Percentiles rank a stretch among this genome's conserved stretches.
phyloP scores from a whole-genome alignment of 2,113 vertebrate genomes.

The Acrocephalus kingi region DNA sequence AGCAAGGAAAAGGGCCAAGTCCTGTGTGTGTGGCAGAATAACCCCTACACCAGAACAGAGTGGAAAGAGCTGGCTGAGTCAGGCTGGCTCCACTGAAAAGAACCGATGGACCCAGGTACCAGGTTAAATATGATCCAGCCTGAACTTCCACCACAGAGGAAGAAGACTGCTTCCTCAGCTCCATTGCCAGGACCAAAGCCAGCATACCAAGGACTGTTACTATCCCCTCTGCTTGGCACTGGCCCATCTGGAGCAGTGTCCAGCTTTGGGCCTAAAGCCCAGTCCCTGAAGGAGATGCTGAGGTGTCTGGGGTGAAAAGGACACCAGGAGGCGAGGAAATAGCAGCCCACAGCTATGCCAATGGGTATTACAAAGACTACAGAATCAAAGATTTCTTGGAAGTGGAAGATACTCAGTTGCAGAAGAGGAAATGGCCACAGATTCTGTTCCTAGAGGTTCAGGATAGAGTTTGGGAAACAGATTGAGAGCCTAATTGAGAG shows the following conservation, averaged over 20 bases:
- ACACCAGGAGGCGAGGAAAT: neutral
- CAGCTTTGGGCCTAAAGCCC: neutral
- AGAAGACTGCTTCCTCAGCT: neutral
- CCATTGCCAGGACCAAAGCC: neutral
- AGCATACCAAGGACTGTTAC: neutral
- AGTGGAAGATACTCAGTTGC: neutral
- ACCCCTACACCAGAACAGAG: fast-evolving
- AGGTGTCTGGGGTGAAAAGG: neutral
- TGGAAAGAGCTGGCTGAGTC: neutral
- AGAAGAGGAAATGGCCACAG: neutral
- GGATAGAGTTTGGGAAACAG: neutral
- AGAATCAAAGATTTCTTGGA: neutral
- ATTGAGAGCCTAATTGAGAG: neutral
- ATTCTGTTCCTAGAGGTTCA: neutral
- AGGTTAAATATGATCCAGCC: neutral
- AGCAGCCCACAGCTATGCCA: neutral
- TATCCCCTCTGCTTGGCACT: neutral
- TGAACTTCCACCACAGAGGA: neutral
- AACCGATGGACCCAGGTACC: neutral
- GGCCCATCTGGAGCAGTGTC: neutral
- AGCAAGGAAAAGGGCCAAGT: neutral
- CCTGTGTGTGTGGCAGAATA: neutral
- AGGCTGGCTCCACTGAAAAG: neutral
- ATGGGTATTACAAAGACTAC: neutral
- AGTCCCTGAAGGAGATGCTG: neutral